phyloP scores from a whole-genome alignment of 2,888 invertebrate species.

The Andrena chrysosceles region DNA sequence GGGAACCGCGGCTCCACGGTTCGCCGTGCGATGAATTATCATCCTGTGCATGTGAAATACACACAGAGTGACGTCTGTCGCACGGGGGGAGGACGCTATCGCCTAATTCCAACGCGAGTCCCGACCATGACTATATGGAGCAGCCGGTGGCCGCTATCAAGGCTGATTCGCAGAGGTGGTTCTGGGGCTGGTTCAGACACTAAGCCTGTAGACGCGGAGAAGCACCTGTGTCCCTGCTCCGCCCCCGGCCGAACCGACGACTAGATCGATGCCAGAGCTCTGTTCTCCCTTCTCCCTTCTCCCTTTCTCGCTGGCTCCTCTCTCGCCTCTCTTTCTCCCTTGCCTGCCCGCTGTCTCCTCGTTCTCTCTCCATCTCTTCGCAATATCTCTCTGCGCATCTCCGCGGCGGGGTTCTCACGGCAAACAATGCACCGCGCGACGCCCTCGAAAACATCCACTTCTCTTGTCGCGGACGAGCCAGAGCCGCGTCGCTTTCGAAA shows the following conservation, averaged over 20 bases:
- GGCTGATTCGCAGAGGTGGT: constrained; percentile 77
- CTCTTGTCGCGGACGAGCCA: constrained; percentile 75
- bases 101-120: constrained; percentile 65
- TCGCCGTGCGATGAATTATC: constrained; percentile 44
- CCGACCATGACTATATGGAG: constrained; percentile 62
- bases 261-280: constrained; percentile 81
- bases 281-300: constrained; percentile 64
- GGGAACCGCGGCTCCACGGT: neutral
- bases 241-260: constrained; percentile 78
- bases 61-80: constrained; percentile 42
- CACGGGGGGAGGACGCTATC: constrained; percentile 39
- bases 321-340: constrained; percentile 24
- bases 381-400: constrained; percentile 78
- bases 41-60: constrained; percentile 32
- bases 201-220: constrained; percentile 81
- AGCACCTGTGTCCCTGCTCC: constrained; percentile 82
- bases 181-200: constrained; percentile 79
- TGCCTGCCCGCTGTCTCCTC: constrained; percentile 47
- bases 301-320: constrained; percentile 48
- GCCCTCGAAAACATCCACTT: constrained; percentile 80
- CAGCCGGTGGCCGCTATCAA: constrained; percentile 73
- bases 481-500: constrained; percentile 69
- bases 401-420: constrained; percentile 77
- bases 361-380: constrained; percentile 66
- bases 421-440: constrained; percentile 79